Evolutionary conservation across 2,888 invertebrate genomes (phyloP), one percentile per base, ranked within the genome.

Genomic region (Pyrrhosoma nymphula): DNA sequence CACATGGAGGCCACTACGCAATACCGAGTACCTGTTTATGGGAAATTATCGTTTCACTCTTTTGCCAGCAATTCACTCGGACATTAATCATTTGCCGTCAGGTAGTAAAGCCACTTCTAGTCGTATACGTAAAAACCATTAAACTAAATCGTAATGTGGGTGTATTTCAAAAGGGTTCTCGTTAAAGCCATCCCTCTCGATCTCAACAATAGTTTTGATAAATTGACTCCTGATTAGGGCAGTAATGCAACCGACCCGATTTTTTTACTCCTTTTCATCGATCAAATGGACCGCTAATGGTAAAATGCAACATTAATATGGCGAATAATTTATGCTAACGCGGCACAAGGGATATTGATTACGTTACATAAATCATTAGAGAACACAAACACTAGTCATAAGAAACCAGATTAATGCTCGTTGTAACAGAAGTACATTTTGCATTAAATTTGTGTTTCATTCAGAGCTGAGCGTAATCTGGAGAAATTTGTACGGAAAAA

Each of bases 41-140:
- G 23, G 63, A 93, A 93, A 93, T 93, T 47, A 75, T 69, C 69
- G 69, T 69, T 93, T 93, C 93, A n/a, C 69, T 69, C 93, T 47
- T 75, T 75, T 63, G 39, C 93, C 60, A 69, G 18, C 93, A 56
- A 56, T 89, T 56, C 89, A 47, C 69, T 12, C 10, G 47, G 63
- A 18, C 39, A 93, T 93, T 47, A 69, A 47, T 69, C 69, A 93
- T 47, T 20, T 35, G n/a, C 69, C 39, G 39, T n/a, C 93, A 20
- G 47, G 47, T 47, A 47, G 69, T 47, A 39, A 47, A 23, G 93
- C 26, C 30, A 23, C 69, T 47, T n/a, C 12, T 26, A 47, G 39
- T 47, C 20, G n/a, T 63, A 16, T 18, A 60, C 23, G n/a, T 26
- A 75, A 75, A 93, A 93, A n/a, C 55, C 16, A 56, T 89, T 56